Evolutionary conservation across 2,113 vertebrate species (phyloP).

Genomic region (Pholis gunnellus): DNA sequence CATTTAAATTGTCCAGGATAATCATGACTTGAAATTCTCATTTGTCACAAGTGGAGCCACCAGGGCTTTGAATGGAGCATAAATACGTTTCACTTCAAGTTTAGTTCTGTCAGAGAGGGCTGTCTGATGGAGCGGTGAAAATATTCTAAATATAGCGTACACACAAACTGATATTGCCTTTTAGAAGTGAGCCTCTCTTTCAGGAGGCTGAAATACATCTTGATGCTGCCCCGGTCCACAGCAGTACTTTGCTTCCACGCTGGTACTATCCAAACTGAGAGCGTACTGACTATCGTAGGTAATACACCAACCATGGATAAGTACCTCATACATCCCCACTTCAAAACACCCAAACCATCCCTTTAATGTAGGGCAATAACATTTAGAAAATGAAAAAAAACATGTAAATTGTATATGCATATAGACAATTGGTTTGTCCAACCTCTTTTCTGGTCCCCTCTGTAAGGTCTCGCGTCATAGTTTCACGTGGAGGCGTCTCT

Average conservation of each 20-base stretch:
- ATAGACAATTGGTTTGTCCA: background rate
- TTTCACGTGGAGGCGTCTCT: slow-evolving; percentile 8
- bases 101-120: background rate
- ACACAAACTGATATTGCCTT: background rate
- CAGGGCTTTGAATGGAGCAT: too few relatives aligned
- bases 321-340: background rate
- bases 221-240: background rate
- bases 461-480: background rate
- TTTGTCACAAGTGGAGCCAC: background rate
- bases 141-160: background rate
- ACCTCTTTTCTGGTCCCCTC: slow-evolving; percentile 52
- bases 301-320: background rate
- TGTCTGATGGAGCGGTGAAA: background rate
- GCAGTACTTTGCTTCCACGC: background rate
- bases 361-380: background rate
- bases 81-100: background rate
- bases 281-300: background rate
- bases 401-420: background rate
- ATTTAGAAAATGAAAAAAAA: slow-evolving; percentile 3
- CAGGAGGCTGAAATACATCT: too few relatives aligned
- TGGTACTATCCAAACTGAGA: background rate
- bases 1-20: background rate
- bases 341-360: background rate
- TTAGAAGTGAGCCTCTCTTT: background rate
- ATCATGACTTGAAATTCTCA: background rate